A percentile compares a stretch with the other conserved stretches of the same genome.
Evolutionary conservation across 1,140 invertebrate genomes (phyloP).

Genomic region (Orchestia grillus): DNA sequence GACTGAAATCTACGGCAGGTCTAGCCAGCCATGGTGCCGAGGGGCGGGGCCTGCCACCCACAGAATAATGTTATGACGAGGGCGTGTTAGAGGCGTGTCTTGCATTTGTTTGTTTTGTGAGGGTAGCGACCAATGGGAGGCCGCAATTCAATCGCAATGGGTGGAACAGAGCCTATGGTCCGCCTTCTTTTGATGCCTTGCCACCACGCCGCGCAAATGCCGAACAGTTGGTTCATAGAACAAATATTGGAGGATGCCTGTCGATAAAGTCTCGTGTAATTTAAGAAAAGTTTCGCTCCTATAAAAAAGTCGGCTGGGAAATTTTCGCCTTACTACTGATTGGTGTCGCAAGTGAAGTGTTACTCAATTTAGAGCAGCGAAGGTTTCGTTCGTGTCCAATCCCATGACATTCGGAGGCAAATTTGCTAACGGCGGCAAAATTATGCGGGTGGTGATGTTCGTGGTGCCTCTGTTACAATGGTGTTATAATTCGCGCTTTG

Average conservation of each 20-base stretch:
- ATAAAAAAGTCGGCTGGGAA: constrained; percentile 46
- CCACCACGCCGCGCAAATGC: constrained; percentile 3
- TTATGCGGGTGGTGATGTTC: constrained; percentile 29
- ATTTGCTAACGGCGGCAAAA: neutral
- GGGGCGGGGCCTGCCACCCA: constrained; percentile 33
- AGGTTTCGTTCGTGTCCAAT: neutral
- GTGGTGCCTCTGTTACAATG: neutral
- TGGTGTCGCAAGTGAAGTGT: constrained; percentile 37
- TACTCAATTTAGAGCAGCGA: constrained; percentile 5
- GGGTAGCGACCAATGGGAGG: neutral
- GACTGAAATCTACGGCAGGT: constrained; percentile 3
- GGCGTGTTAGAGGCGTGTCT: neutral
- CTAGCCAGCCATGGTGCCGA: neutral
- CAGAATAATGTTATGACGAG: neutral
- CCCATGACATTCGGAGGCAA: neutral
- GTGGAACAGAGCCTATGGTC: neutral
- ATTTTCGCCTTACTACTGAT: constrained; percentile 48
- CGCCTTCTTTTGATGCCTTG: neutral
- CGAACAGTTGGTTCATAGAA: constrained; percentile 47
- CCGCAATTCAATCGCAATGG: neutral
- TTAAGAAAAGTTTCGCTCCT: constrained; percentile 28
- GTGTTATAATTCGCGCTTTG: constrained; percentile 10
- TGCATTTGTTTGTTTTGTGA: constrained; percentile 37
- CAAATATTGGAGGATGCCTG: constrained; percentile 53
- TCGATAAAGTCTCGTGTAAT: constrained; percentile 54